These are phyloP conservation scores for Oreochromis mossambicus DNA, from an alignment of 2,797 vertebrate species.

Conservation along the genomic window DNA sequence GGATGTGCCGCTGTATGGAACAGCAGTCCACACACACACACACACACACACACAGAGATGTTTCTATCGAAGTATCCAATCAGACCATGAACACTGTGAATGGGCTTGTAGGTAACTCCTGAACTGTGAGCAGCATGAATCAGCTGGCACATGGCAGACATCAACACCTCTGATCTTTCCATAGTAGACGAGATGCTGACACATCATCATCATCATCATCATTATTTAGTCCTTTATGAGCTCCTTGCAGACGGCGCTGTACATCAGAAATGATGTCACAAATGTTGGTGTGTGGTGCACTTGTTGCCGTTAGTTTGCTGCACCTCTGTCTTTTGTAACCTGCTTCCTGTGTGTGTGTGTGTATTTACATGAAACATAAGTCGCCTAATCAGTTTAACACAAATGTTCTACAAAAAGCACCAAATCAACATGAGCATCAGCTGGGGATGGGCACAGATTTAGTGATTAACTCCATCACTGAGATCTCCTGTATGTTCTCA, in stretches of 20 bases:
- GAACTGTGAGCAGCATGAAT: neutral
- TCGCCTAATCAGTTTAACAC: neutral
- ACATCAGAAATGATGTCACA: neutral
- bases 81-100: neutral
- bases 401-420: neutral
- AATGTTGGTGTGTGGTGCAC: neutral
- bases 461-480: neutral
- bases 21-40: neutral
- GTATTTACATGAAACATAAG: neutral
- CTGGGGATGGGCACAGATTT: neutral
- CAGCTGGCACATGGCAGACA: neutral
- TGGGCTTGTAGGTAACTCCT: neutral
- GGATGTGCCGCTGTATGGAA: neutral
- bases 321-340: neutral
- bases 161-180: neutral
- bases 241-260: no score
- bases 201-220: neutral
- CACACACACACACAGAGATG: accelerated
- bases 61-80: neutral
- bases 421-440: neutral
- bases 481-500: neutral
- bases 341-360: neutral
- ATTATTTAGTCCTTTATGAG: neutral
- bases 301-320: neutral
- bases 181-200: neutral